Conservation (phyloP, 2,888 invertebrate genomes). For the Agriotes lineatus region DNA sequence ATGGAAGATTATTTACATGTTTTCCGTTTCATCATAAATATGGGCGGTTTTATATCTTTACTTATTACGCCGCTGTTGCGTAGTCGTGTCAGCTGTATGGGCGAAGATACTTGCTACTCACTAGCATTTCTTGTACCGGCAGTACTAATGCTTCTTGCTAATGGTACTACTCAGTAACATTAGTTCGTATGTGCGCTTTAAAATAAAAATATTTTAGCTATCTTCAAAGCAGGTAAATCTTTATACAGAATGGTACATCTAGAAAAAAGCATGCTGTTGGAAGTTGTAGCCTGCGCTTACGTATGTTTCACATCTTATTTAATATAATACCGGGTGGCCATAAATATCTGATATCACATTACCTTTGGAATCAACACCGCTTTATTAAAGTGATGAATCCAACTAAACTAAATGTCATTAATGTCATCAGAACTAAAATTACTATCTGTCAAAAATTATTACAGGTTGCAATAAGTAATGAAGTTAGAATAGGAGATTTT, state of each 20-base stretch:
- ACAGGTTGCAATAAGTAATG: no score
- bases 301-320: no score
- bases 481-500: no score
- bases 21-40: background rate
- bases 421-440: no score
- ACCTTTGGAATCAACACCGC: no score
- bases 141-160: background rate
- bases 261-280: background rate
- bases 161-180: background rate
- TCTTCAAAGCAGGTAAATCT: background rate
- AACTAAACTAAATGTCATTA: no score
- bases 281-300: background rate
- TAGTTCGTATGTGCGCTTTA: no score
- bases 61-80: background rate
- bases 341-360: no score
- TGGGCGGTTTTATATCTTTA: background rate
- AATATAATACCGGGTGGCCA: no score
- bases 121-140: background rate
- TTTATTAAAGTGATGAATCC: no score
- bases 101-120: background rate
- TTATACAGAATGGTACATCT: background rate
- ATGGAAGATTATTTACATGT: background rate
- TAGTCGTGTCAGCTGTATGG: background rate
- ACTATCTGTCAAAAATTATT: no score
- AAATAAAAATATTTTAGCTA: background rate